These are phyloP conservation scores for Elaphurus davidianus DNA, from an alignment of 2,113 vertebrate genomes.

Conservation along the genomic window DNA sequence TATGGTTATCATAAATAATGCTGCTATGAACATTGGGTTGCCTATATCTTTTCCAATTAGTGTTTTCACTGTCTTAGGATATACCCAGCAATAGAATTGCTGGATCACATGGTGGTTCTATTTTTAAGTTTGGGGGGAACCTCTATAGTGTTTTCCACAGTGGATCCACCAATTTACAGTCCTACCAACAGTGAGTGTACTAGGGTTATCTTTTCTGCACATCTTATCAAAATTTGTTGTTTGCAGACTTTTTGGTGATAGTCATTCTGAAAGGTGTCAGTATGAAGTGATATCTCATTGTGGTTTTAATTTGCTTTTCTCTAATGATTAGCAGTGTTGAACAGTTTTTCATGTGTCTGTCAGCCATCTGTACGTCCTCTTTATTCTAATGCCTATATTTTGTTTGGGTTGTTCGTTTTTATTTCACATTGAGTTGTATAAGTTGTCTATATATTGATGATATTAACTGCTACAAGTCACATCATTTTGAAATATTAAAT, in stretches of 20 bases:
- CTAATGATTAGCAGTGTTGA: neutral
- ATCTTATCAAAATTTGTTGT: neutral
- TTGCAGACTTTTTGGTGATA: neutral
- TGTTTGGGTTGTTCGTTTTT: neutral
- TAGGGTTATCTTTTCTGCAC: neutral
- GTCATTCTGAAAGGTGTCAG: neutral
- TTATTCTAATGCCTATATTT: neutral
- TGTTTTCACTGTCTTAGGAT: neutral
- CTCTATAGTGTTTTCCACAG: neutral
- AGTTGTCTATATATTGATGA: neutral
- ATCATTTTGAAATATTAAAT: neutral
- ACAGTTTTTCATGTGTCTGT: neutral
- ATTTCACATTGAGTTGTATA: neutral
- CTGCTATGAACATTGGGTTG: neutral
- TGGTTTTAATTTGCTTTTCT: neutral
- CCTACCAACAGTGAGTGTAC: neutral
- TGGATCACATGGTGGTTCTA: neutral
- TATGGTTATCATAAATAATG: neutral
- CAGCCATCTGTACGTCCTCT: neutral
- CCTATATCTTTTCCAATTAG: neutral
- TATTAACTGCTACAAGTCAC: neutral
- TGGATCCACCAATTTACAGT: neutral
- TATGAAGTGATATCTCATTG: neutral
- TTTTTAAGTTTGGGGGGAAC: neutral
- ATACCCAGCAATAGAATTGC: neutral